These are phyloP conservation scores for Strigamia transsilvanica DNA, from an alignment of 2,888 invertebrate species.

Conservation along the genomic window DNA sequence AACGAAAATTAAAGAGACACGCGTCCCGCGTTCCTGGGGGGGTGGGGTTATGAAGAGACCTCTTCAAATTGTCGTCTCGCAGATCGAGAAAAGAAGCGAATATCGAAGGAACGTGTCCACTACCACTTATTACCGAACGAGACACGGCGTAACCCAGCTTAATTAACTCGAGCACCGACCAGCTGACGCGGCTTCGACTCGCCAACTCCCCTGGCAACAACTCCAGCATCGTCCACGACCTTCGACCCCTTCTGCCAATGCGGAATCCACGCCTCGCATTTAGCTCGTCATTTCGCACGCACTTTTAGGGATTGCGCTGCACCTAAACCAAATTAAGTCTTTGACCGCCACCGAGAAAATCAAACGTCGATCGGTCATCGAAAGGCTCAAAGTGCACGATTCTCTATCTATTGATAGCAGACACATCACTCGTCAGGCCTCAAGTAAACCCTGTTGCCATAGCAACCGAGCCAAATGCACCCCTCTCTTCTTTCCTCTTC, in stretches of 20 bases:
- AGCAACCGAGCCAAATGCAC: constrained; percentile 37
- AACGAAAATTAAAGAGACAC: not conserved
- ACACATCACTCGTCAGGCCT: constrained; percentile 31
- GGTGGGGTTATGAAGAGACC: constrained; percentile 28
- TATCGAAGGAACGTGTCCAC: constrained; percentile 49
- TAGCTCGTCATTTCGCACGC: constrained; percentile 43
- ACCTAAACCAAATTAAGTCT: constrained; percentile 30
- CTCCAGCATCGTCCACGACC: not conserved
- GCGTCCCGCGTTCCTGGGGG: not conserved
- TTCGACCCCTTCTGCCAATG: constrained; percentile 30
- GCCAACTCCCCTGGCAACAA: constrained; percentile 36
- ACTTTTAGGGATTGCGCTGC: constrained; percentile 5
- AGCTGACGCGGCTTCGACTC: constrained; percentile 46
- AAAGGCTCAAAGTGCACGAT: not conserved
- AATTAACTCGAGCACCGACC: constrained; percentile 44
- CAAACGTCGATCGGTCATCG: constrained; percentile 27
- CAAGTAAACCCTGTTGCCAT: not conserved
- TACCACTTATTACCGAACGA: constrained; percentile 39
- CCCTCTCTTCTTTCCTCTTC: constrained; percentile 43
- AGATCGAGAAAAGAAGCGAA: not conserved
- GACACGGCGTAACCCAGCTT: constrained; percentile 17
- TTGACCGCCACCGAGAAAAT: constrained; percentile 8
- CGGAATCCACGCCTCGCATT: constrained; percentile 33
- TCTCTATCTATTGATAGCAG: constrained; percentile 30
- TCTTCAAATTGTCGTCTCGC: constrained; percentile 32